These are phyloP conservation scores for Synanthedon myopaeformis DNA, from an alignment of 2,888 invertebrate species.

Conservation along the genomic window DNA sequence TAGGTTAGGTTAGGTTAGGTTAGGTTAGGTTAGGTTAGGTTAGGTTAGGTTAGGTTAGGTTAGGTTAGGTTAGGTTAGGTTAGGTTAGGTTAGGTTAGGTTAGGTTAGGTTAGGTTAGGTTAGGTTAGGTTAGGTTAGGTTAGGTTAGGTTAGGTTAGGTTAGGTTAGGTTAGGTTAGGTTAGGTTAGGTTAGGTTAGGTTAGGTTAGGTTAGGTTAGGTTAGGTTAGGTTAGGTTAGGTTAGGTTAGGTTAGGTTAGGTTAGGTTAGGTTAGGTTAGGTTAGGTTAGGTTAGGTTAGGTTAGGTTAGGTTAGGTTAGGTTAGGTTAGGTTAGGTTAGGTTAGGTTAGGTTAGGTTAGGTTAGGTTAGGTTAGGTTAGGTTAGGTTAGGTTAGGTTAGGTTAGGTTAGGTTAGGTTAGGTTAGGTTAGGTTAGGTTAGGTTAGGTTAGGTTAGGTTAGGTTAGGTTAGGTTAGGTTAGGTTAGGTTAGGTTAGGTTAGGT, in stretches of 20 bases:
- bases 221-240: conserved; percentile 1
- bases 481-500: conserved; percentile 1
- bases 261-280: conserved; percentile 1
- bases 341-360: conserved; percentile 1
- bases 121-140: conserved; percentile 1
- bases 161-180: conserved; percentile 1
- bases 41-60: conserved; percentile 1
- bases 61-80: conserved; percentile 1
- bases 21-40: conserved; percentile 1
- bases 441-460: conserved; percentile 1
- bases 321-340: conserved; percentile 1
- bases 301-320: conserved; percentile 1
- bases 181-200: conserved; percentile 1
- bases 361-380: conserved; percentile 1
- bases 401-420: conserved; percentile 1
- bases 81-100: conserved; percentile 1
- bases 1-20: conserved; percentile 1
- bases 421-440: conserved; percentile 1
- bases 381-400: conserved; percentile 1
- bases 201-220: conserved; percentile 1
- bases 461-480: conserved; percentile 1
- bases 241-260: conserved; percentile 1
- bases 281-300: conserved; percentile 1
- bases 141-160: conserved; percentile 1
- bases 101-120: conserved; percentile 1